A percentile compares a stretch with the other conserved stretches of the same genome.
phyloP scores from a whole-genome alignment of 2,797 vertebrate genomes.

The Tachyglossus aculeatus region DNA sequence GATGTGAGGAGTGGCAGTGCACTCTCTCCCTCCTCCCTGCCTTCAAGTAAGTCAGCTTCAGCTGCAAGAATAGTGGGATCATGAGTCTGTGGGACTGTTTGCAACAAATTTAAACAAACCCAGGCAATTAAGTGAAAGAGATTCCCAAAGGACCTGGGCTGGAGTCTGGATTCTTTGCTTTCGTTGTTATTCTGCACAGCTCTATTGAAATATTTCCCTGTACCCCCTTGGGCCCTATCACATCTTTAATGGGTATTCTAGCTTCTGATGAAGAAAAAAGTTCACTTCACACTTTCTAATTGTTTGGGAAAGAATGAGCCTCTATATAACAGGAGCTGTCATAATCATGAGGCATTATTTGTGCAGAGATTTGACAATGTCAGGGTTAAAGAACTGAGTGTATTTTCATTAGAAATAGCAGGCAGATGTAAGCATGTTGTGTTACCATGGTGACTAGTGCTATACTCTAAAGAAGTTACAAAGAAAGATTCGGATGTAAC shows the following conservation, averaged over 20 bases:
- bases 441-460: conserved; percentile 76
- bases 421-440: conserved; percentile 78
- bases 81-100: neutral
- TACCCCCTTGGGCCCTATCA: neutral
- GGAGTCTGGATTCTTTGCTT: neutral
- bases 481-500: conserved; percentile 72
- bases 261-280: neutral
- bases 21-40: conserved; percentile 1
- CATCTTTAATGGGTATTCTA: neutral
- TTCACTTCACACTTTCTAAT: neutral
- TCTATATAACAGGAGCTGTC: neutral
- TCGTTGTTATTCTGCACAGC: neutral
- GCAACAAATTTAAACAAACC: conserved; percentile 41
- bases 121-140: conserved; percentile 3
- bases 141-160: neutral
- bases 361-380: conserved; percentile 11
- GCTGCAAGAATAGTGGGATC: neutral
- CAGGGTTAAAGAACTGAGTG: conserved; percentile 65
- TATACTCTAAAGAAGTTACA: conserved; percentile 73
- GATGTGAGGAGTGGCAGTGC: conserved; percentile 46
- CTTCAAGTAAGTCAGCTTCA: conserved; percentile 31
- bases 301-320: neutral
- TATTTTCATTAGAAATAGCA: conserved; percentile 60
- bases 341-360: neutral
- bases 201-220: neutral